These are phyloP conservation scores for Circaetus gallicus DNA, from an alignment of 2,113 vertebrate genomes.

Conservation along the genomic window DNA sequence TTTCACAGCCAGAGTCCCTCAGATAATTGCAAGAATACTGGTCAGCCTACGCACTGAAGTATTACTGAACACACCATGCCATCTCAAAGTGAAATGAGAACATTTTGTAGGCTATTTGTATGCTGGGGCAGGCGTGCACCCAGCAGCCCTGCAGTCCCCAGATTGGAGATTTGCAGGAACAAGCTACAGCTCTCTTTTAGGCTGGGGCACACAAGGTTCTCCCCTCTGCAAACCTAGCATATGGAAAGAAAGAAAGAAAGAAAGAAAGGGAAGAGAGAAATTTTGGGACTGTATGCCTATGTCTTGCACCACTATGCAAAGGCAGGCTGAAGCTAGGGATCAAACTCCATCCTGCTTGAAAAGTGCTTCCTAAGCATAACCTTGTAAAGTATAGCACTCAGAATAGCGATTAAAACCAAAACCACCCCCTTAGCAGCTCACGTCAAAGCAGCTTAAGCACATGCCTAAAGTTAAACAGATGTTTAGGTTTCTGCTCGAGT, in stretches of 20 bases:
- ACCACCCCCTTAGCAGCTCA: background rate
- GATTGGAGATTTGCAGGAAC: background rate
- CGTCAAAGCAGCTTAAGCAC: slow-evolving; percentile 8
- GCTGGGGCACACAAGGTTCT: background rate
- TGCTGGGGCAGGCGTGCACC: background rate
- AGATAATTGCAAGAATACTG: background rate
- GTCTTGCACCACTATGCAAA: background rate
- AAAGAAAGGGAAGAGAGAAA: background rate
- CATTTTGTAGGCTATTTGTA: background rate
- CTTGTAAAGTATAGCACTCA: background rate
- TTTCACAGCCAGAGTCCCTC: background rate
- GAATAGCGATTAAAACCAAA: background rate
- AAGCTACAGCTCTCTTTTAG: background rate
- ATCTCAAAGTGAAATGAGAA: background rate
- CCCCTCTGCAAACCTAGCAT: background rate
- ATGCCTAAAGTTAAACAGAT: slow-evolving; percentile 33
- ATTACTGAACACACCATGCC: background rate
- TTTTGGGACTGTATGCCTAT: background rate
- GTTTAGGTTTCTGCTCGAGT: background rate
- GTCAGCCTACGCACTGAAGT: background rate
- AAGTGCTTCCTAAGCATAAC: background rate
- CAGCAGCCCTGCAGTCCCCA: background rate
- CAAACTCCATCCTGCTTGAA: background rate
- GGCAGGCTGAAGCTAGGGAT: background rate
- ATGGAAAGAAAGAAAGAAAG: background rate